phyloP scores from a whole-genome alignment of 2,113 vertebrate species.

The Gymnarchus niloticus region DNA sequence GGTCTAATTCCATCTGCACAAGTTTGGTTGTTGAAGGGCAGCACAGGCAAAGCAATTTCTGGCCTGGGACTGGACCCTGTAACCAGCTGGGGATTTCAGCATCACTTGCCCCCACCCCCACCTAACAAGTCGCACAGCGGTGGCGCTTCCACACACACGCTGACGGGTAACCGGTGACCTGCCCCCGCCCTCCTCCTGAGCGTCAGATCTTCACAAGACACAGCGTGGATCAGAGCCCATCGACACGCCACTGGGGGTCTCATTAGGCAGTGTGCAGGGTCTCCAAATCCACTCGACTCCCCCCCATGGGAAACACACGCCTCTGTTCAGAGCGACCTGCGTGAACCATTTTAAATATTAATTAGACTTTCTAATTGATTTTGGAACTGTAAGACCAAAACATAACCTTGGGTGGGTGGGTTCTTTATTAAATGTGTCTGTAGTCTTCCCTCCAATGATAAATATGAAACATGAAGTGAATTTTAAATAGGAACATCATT shows the following conservation, averaged over 20 bases:
- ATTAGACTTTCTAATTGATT: constrained; percentile 40
- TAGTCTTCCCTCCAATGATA: neutral
- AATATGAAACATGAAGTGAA: neutral
- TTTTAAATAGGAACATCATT: constrained; percentile 1
- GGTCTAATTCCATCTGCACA: neutral
- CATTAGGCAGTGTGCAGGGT: constrained; percentile 41
- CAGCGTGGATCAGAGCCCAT: constrained; percentile 28
- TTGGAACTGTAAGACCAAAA: constrained; percentile 41
- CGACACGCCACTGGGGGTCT: constrained; percentile 37
- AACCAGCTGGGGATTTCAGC: neutral
- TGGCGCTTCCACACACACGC: neutral
- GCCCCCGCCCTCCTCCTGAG: neutral
- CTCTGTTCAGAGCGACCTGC: constrained; percentile 33
- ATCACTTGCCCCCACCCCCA: neutral
- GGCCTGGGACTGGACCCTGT: constrained; percentile 21
- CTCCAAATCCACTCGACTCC: constrained; percentile 27
- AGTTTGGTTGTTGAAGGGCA: neutral
- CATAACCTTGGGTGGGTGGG: constrained; percentile 37
- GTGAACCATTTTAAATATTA: constrained; percentile 28
- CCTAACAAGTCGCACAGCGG: neutral
- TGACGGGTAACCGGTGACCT: neutral
- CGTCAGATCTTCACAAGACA: constrained; percentile 21
- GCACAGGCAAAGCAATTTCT: neutral
- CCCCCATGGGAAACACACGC: constrained; percentile 29
- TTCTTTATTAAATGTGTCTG: constrained; percentile 15